These are phyloP conservation scores for Sebastes taczanowskii DNA, from an alignment of 2,797 vertebrate species.

Conservation along the genomic window DNA sequence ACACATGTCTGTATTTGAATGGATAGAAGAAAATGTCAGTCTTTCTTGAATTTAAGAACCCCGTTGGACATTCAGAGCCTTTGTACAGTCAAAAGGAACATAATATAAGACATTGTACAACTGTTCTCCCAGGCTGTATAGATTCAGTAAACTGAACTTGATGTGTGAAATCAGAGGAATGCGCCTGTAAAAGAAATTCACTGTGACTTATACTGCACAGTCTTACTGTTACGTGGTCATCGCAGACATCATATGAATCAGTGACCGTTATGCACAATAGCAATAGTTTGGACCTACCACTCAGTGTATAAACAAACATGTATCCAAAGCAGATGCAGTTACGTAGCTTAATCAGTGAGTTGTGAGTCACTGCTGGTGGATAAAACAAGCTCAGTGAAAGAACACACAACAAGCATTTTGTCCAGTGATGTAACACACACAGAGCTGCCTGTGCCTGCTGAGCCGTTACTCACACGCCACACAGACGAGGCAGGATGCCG, in stretches of 20 bases:
- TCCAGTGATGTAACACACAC: constrained; percentile 40
- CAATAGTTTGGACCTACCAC: neutral
- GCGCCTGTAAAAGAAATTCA: neutral
- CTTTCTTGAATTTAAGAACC: neutral
- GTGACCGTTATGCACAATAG: neutral
- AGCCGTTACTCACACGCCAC: neutral
- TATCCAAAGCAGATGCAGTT: constrained; percentile 13
- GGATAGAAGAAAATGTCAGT: neutral
- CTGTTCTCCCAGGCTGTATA: neutral
- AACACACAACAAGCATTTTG: constrained; percentile 45
- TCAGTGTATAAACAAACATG: neutral
- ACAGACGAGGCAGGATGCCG: constrained; percentile 14
- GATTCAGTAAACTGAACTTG: neutral
- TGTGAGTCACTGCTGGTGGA: constrained; percentile 60
- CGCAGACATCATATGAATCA: neutral
- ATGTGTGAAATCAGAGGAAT: neutral
- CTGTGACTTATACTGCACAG: neutral
- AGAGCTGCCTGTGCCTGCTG: constrained; percentile 13
- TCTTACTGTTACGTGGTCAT: neutral
- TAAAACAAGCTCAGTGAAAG: constrained; percentile 15
- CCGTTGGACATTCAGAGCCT: neutral
- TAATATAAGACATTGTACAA: neutral
- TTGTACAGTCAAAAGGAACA: neutral
- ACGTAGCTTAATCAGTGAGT: neutral
- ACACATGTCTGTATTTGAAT: neutral